phyloP scores from a whole-genome alignment of 2,113 vertebrate species.

The Corythornis vintsioides region DNA sequence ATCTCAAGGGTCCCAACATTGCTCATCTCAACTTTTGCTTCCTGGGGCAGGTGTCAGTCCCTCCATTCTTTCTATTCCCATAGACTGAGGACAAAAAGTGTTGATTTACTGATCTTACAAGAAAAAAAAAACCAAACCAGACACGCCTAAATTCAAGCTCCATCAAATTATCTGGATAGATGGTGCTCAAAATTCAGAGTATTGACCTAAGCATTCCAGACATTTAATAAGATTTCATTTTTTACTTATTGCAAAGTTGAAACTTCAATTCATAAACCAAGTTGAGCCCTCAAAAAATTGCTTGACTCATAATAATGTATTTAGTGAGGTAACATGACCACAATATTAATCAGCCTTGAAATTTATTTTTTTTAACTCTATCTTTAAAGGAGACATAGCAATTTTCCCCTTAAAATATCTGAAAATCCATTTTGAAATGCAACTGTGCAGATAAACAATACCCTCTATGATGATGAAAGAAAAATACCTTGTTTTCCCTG shows the following conservation, averaged over 20 bases:
- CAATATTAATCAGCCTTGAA: background rate
- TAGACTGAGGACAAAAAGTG: background rate
- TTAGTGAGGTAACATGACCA: background rate
- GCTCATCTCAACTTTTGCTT: background rate
- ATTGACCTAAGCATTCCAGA: background rate
- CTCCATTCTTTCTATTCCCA: background rate
- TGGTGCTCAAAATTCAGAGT: background rate
- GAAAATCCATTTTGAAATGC: constrained; percentile 22
- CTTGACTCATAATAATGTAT: background rate
- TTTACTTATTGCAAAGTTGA: background rate
- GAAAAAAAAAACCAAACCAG: background rate
- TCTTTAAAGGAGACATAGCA: background rate
- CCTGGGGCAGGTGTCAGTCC: background rate
- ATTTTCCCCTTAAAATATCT: background rate
- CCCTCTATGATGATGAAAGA: background rate
- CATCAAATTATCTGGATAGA: background rate
- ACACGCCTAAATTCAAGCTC: background rate
- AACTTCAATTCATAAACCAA: background rate
- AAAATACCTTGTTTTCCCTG: background rate
- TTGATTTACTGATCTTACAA: background rate
- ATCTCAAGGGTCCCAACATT: background rate
- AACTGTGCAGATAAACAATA: background rate
- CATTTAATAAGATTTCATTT: background rate
- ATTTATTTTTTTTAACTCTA: background rate
- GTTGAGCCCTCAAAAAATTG: background rate